Conservation (phyloP, 2,797 vertebrate species). For the Thalassophryne amazonica region DNA sequence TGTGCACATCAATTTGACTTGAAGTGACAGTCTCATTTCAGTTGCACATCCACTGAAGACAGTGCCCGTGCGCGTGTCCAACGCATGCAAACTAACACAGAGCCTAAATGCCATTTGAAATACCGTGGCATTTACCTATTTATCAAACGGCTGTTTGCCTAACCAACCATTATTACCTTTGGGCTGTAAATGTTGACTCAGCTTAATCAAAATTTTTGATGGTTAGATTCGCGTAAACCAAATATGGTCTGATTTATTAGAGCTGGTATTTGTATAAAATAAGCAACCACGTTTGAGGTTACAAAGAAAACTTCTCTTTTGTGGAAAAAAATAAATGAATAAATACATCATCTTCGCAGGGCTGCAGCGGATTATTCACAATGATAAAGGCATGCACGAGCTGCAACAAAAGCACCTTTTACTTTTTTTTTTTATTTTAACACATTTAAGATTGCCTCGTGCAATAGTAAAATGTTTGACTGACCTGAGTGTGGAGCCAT, state of each 20-base stretch:
- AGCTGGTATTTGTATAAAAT: constrained; percentile 46
- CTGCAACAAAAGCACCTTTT: no score
- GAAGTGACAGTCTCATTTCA: constrained; percentile 46
- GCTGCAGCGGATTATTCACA: constrained; percentile 13
- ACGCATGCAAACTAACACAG: constrained; percentile 26
- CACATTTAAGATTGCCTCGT: no score
- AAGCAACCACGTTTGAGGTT: constrained; percentile 48
- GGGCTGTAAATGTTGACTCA: constrained; percentile 41
- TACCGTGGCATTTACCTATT: constrained; percentile 41
- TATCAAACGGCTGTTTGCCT: constrained; percentile 41
- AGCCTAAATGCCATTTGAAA: constrained; percentile 36
- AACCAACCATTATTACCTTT: constrained; percentile 33
- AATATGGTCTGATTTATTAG: constrained; percentile 47
- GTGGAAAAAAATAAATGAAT: constrained; percentile 1
- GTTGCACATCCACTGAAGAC: constrained; percentile 29
- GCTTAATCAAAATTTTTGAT: constrained; percentile 39
- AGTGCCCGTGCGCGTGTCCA: constrained; percentile 19
- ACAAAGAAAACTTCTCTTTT: constrained; percentile 16
- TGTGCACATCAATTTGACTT: constrained; percentile 43
- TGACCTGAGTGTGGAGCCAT: constrained; percentile 96
- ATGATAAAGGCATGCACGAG: constrained; percentile 31
- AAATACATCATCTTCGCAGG: constrained; percentile 34
- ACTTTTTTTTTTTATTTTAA: no score
- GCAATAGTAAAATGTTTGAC: constrained; percentile 36
- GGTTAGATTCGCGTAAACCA: constrained; percentile 22